phyloP scores from a whole-genome alignment of 2,888 invertebrate species.

The Dioctria linearis region DNA sequence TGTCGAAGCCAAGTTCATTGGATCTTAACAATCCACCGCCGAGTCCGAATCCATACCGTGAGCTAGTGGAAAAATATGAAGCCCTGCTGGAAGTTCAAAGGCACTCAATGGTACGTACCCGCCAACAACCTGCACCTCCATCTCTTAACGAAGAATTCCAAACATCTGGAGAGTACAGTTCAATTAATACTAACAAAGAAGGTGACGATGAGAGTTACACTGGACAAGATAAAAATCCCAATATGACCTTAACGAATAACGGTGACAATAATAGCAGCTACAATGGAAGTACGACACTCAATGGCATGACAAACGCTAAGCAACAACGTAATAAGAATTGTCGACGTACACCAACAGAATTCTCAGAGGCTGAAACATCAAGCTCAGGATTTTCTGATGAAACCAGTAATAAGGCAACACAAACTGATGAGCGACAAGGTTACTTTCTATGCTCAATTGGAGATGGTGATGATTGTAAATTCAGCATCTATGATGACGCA shows the following conservation, averaged over 20 bases:
- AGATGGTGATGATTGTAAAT: constrained; percentile 88
- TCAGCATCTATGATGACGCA: constrained; percentile 87
- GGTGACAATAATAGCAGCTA: constrained; percentile 67
- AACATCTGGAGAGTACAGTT: constrained; percentile 81
- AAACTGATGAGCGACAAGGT: constrained; percentile 86
- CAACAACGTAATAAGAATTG: constrained; percentile 73
- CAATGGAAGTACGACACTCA: constrained; percentile 65
- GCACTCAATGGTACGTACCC: constrained; percentile 74
- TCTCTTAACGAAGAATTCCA: constrained; percentile 78
- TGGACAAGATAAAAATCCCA: constrained; percentile 59
- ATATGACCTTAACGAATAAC: constrained; percentile 50
- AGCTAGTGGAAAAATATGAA: constrained; percentile 88
- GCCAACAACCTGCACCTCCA: constrained; percentile 67
- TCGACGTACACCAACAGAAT: constrained; percentile 84
- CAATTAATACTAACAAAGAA: constrained; percentile 76
- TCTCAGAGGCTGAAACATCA: constrained; percentile 88
- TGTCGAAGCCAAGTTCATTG: constrained; percentile 63
- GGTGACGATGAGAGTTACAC: constrained; percentile 58
- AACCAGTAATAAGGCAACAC: constrained; percentile 86
- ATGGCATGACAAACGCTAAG: constrained; percentile 67
- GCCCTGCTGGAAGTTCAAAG: constrained; percentile 84
- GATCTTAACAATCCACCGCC: constrained; percentile 67
- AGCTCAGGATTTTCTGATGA: constrained; percentile 90
- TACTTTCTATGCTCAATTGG: constrained; percentile 88
- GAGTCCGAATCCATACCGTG: constrained; percentile 80